Base-by-base conservation (phyloP, 1,140 invertebrate species). In the Drosophila serrata region DNA sequence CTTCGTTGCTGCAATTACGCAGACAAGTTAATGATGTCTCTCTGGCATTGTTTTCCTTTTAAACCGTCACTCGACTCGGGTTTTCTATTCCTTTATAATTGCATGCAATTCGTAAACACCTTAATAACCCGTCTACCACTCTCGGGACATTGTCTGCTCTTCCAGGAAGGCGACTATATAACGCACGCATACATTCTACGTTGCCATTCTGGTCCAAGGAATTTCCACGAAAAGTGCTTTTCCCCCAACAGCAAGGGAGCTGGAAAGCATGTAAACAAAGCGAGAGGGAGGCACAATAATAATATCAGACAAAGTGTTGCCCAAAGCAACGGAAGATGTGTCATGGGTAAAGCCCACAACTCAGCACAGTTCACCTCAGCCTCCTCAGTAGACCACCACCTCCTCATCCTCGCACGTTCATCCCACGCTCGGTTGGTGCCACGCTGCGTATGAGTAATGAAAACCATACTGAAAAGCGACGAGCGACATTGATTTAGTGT, bases 401-500 rank as follows among this genome's bases (percentile, higher is more conserved):
- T 43, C 43, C n/a, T n/a, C n/a, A n/a, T n/a, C n/a, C n/a, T 24
- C 24, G 60, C 60, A 81, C 67, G 62, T 62, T 60, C 79, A 67
- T 61, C 79, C 82, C 74, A 75, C 79, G 63, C 57, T 58, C 49
- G 22, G 27, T 4, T n/a, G 68, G 78, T 62, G 51, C 58, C 49
- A 81, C 65, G 79, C 82, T 75, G 70, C 84, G 84, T 80, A 87
- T 87, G 73, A 82, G 76, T 72, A 88, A 87, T 87, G 69, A 64
- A 87, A 81, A 82, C 24, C 60, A 67, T 74, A 82, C 79, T 79
- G 79, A 82, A 82, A 82, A 80, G 70, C 80, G 72, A 63, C 72
- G 51, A 88, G 27, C 63, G 85, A 87, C 84, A 88, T 87, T 88
- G 84, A 87, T 87, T 88, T 87, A 88, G 86, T 87, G 76, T 61